Evolutionary conservation across 2,888 invertebrate species (phyloP).

Genomic region (Cheilosia urbana): DNA sequence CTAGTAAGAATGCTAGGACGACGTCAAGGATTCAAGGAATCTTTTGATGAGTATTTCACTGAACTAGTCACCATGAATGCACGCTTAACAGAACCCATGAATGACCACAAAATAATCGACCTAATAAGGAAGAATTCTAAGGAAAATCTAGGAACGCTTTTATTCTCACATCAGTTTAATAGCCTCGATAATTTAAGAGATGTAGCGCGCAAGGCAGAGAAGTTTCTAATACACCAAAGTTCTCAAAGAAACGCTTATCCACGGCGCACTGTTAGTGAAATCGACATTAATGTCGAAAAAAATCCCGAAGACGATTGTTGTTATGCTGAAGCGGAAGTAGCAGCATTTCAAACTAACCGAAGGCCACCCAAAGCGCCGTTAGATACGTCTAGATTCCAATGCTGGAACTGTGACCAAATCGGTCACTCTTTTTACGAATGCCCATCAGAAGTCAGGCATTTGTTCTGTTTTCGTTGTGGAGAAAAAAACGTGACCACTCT

Average conservation of each 20-base stretch:
- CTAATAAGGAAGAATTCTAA: background rate
- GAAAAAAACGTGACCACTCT: conserved; percentile 6
- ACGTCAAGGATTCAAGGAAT: conserved; percentile 39
- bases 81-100: background rate
- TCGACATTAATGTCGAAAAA: background rate
- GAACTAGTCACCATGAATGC: conserved; percentile 20
- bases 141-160: background rate
- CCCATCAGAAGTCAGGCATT: background rate
- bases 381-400: background rate
- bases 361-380: background rate
- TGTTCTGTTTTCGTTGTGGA: background rate
- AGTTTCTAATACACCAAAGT: background rate
- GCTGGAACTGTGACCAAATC: too few relatives aligned
- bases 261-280: background rate
- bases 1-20: conserved; percentile 35
- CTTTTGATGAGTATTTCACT: conserved; percentile 38
- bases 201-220: background rate
- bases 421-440: conserved; percentile 11
- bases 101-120: background rate
- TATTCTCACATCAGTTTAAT: background rate
- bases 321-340: background rate
- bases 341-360: background rate
- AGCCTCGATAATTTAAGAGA: background rate
- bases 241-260: background rate
- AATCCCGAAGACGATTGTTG: background rate